phyloP scores from a whole-genome alignment of 2,888 invertebrate species.

The Drosophila paramelanica region DNA sequence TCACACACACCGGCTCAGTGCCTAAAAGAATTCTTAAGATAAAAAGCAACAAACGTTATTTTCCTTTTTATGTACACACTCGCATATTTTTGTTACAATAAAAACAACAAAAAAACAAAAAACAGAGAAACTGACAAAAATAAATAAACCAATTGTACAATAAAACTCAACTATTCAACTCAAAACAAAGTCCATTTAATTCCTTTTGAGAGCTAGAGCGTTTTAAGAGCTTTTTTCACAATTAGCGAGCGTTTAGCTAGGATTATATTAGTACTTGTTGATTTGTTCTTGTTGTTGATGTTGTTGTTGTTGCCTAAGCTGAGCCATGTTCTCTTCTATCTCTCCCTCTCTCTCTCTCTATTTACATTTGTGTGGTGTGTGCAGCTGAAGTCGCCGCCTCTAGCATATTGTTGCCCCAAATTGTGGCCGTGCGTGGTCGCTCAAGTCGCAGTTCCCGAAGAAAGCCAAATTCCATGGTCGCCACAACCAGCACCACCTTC shows the following conservation, averaged over 20 bases:
- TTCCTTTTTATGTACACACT: conserved; percentile 13
- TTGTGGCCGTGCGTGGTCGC: conserved; percentile 47
- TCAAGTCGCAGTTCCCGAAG: conserved; percentile 61
- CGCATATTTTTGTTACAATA: conserved; percentile 41
- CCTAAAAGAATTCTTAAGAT: conserved; percentile 11
- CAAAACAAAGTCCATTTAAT: conserved; percentile 31
- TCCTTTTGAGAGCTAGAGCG: conserved; percentile 19
- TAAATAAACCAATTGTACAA: conserved; percentile 10
- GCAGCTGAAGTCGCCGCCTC: conserved; percentile 26
- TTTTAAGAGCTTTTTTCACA: conserved; percentile 61
- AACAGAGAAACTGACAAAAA: too few relatives aligned
- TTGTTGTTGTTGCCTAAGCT: conserved; percentile 45
- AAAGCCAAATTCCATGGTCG: conserved; percentile 33
- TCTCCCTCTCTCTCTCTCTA: conserved; percentile 35
- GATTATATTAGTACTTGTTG: conserved; percentile 17
- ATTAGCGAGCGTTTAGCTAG: conserved; percentile 19
- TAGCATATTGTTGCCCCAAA: conserved; percentile 41
- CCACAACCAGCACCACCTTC: conserved; percentile 16
- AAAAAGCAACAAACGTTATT: conserved; percentile 10
- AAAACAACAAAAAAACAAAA: conserved; percentile 1
- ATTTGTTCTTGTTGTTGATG: conserved; percentile 35
- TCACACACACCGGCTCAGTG: conserved; percentile 53
- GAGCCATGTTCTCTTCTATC: conserved; percentile 56
- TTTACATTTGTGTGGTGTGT: conserved; percentile 31
- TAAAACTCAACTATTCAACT: conserved; percentile 25